Evolutionary conservation across 2,888 invertebrate species (phyloP).

Genomic region (Deroplatys truncata): DNA sequence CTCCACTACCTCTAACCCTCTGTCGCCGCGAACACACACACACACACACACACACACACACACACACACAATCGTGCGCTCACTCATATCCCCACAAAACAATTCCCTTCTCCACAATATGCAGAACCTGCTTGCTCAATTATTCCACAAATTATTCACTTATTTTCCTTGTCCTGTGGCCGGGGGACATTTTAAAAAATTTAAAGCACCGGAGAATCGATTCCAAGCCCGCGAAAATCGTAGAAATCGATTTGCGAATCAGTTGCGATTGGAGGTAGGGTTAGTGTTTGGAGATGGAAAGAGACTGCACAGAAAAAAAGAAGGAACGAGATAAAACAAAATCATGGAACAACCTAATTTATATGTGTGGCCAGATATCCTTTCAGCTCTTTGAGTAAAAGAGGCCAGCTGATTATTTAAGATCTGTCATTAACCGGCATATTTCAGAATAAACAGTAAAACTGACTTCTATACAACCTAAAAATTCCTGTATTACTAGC

Average conservation of each 20-base stretch:
- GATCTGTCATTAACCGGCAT: too few species aligned
- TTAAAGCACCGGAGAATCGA: constrained; percentile 16
- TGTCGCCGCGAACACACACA: not conserved
- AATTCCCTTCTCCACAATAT: not conserved
- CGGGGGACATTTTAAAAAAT: constrained; percentile 15
- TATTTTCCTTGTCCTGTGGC: constrained; percentile 16
- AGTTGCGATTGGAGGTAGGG: not conserved
- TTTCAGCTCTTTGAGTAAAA: not conserved
- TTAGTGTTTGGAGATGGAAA: not conserved
- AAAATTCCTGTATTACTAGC: too few species aligned
- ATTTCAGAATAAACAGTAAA: too few species aligned
- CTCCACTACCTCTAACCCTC: not conserved
- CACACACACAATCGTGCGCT: not conserved
- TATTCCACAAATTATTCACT: constrained; percentile 18
- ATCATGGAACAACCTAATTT: not conserved
- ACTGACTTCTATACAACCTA: too few species aligned
- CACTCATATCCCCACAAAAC: not conserved
- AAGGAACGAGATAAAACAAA: not conserved
- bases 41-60: not conserved
- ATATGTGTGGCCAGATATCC: not conserved
- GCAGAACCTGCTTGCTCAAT: constrained; percentile 11
- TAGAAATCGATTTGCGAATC: not conserved
- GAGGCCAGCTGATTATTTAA: not conserved
- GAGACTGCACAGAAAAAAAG: not conserved
- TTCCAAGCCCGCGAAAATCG: constrained; percentile 4